Conservation (phyloP, 2,113 vertebrate species). For the Apodemus speciosus region DNA sequence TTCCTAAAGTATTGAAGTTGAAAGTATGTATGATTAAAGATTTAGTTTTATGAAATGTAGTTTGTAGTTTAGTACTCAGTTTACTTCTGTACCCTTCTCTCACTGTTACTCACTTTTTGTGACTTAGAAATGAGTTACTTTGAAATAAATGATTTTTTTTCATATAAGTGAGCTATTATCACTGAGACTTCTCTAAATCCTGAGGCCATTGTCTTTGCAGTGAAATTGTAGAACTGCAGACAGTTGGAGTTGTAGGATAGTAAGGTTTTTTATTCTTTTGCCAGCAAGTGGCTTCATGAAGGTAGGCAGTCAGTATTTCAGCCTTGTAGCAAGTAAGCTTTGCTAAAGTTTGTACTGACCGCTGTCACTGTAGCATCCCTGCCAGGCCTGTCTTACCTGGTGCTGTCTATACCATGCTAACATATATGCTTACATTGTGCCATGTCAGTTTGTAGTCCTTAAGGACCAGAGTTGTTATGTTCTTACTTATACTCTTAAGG, state of each 20-base stretch:
- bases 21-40: constrained; percentile 9
- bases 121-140: background rate
- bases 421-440: background rate
- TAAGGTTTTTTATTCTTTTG: constrained; percentile 2
- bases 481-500: background rate
- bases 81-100: background rate
- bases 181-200: constrained; percentile 6
- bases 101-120: background rate
- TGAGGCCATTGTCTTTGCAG: constrained; percentile 8
- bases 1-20: background rate
- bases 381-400: background rate
- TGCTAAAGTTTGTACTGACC: background rate
- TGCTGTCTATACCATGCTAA: constrained; percentile 13
- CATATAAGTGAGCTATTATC: background rate
- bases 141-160: constrained; percentile 43
- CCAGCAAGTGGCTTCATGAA: background rate
- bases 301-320: background rate
- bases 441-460: background rate
- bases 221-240: constrained; percentile 12
- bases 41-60: background rate
- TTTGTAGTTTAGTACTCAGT: background rate
- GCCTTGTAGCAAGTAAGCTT: background rate
- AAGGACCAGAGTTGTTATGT: background rate
- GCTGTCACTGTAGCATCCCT: background rate
- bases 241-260: background rate